Conservation (phyloP, 2,113 vertebrate species). For the Pygathrix nemaeus region DNA sequence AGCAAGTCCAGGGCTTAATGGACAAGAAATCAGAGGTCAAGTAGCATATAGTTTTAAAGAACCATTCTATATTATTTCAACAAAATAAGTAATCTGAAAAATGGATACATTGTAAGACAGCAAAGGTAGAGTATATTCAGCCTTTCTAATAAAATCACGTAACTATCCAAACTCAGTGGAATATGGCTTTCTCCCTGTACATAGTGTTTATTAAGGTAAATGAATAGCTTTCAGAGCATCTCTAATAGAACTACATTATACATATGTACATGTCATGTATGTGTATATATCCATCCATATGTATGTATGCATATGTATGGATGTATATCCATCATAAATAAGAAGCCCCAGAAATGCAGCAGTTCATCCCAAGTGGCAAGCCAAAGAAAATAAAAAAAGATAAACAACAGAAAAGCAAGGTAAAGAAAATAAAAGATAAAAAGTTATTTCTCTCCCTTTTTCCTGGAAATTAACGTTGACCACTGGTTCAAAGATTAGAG, state of each 20-base stretch:
- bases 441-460: background rate
- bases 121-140: background rate
- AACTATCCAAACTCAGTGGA: background rate
- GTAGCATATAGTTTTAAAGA: background rate
- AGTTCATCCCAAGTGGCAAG: background rate
- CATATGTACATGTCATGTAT: no score
- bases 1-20: background rate
- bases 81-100: background rate
- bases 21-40: background rate
- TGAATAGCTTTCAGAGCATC: background rate
- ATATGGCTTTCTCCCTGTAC: background rate
- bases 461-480: background rate
- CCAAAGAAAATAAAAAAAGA: background rate
- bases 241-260: background rate
- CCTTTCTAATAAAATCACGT: background rate
- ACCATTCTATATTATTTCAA: background rate
- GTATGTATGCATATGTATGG: no score
- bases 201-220: background rate
- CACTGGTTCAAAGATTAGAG: background rate
- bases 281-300: no score
- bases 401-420: background rate
- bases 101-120: rapidly evolving
- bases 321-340: background rate
- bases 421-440: background rate
- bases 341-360: rapidly evolving